Evolutionary conservation across 2,888 invertebrate species (phyloP), one percentile per base, ranked within the genome.

Genomic region (Orchesella flavescens): DNA sequence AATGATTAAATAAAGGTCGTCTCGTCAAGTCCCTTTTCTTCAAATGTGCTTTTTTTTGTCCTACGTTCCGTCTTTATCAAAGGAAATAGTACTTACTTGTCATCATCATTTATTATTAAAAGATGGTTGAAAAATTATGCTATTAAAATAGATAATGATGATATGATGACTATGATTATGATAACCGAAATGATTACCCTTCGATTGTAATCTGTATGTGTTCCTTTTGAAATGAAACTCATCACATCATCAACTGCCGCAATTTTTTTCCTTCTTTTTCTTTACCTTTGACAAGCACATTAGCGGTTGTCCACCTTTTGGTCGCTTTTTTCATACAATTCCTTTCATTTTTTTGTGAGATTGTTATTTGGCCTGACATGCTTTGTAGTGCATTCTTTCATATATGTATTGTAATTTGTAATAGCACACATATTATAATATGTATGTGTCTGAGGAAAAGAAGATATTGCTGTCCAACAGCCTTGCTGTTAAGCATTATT

Each of bases 121-220:
- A 75, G 46, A 61, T 49, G 23, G 21, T 34, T 9, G 21, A 12
- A 49, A 77, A 59, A 77, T 77, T 69, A 69, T 77, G 17, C 46
- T 68, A 68, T 76, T 57, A 75, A 77, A 69, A 53, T 21, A 55
- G 24, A 44, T 55, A 68, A 68, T 44, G 68, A 77, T 77, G 19
- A 66, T 46, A 46, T 66, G 66, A 66, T 77, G 68, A 59, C 44
- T 59, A 77, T 68, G 68, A 68, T 77, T 68, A 77, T 69, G 68
- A 76, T 44, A 68, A 76, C 76, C 59, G 46, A 66, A 77, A 77
- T 77, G 77, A 46, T 69, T 77, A 69, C 68, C 24, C 23, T 63
- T 63, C 24, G 63, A 63, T 63, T 63, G 12, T 63, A 63, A 63
- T 24, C 24, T 63, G 63, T 59, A 34, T 61, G 61, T 34, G 53